These are phyloP conservation scores for Chironomus tentans DNA, from an alignment of 2,888 invertebrate species.

Conservation along the genomic window DNA sequence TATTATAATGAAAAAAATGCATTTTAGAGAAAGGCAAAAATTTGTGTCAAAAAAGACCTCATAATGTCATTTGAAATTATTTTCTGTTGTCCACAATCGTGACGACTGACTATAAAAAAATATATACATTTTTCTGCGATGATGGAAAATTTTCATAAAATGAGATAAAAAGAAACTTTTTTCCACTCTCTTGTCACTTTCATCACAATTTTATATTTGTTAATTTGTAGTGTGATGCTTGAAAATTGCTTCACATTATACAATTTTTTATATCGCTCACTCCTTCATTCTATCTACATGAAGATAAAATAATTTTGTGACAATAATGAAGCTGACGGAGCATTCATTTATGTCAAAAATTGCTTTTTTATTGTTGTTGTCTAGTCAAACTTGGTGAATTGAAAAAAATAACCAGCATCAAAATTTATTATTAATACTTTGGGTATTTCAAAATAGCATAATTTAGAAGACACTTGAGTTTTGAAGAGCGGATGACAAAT, in stretches of 20 bases:
- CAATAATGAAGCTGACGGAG: too few species aligned
- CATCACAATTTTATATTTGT: neutral
- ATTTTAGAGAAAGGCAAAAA: neutral
- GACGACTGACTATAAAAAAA: neutral
- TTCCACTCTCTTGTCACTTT: conserved; percentile 11
- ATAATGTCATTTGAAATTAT: neutral
- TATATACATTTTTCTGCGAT: neutral
- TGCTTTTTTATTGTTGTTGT: too few species aligned
- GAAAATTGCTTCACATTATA: neutral
- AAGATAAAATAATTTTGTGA: too few species aligned
- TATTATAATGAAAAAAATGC: neutral
- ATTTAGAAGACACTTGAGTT: too few species aligned
- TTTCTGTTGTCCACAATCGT: neutral
- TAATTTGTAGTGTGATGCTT: neutral
- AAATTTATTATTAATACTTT: too few species aligned
- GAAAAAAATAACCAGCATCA: too few species aligned
- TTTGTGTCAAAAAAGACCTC: neutral
- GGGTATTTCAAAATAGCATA: too few species aligned
- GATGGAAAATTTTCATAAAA: neutral
- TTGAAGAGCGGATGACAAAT: too few species aligned
- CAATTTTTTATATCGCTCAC: too few species aligned
- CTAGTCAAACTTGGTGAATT: too few species aligned
- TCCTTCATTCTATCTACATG: too few species aligned
- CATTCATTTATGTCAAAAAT: too few species aligned
- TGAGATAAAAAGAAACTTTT: neutral